Conservation (phyloP, 2,113 vertebrate species). For the Pampusana beccarii region DNA sequence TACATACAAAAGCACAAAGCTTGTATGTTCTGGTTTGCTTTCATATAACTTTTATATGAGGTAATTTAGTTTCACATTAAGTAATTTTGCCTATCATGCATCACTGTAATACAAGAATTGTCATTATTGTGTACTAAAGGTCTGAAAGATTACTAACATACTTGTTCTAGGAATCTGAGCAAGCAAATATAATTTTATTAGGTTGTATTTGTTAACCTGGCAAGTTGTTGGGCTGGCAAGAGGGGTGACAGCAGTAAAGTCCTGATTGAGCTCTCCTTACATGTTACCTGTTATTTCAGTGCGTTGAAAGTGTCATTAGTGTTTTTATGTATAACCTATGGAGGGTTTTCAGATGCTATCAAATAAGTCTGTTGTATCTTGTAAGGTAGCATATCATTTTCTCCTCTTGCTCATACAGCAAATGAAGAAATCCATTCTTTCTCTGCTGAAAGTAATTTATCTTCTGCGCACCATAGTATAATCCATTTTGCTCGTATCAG, state of each 20-base stretch:
- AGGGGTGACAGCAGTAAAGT: neutral
- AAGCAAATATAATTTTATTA: neutral
- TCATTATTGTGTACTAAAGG: neutral
- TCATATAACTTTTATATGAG: neutral
- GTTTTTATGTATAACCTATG: neutral
- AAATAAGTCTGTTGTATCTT: neutral
- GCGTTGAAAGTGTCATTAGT: neutral
- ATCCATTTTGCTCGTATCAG: neutral
- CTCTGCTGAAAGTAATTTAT: neutral
- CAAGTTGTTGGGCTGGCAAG: neutral
- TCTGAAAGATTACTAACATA: neutral
- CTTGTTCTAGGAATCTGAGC: neutral
- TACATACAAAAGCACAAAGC: neutral
- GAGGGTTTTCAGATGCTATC: neutral
- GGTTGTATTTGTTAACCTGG: neutral
- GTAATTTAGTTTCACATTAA: neutral
- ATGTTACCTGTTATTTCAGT: neutral
- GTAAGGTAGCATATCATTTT: neutral
- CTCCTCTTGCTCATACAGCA: neutral
- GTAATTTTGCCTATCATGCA: neutral
- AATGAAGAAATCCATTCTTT: constrained; percentile 45
- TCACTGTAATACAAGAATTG: neutral
- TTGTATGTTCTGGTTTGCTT: neutral
- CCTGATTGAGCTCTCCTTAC: neutral
- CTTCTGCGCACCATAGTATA: neutral